Percentiles rank a stretch among this genome's conserved stretches.
Evolutionary conservation across 2,113 vertebrate species (phyloP).

Genomic region (Aphelocoma coerulescens): DNA sequence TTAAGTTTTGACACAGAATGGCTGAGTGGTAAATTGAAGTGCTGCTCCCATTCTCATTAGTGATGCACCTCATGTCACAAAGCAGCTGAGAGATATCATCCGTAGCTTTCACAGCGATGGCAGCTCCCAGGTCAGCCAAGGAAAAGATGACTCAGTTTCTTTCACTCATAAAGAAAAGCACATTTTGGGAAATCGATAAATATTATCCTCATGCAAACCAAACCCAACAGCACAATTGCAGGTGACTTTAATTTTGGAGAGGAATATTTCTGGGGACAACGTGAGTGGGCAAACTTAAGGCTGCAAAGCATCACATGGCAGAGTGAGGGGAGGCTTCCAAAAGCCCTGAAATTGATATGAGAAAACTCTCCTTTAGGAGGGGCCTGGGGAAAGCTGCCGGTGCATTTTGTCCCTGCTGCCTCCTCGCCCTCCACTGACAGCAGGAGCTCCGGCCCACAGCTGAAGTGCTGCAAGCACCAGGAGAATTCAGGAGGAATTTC

Average conservation of each 20-base stretch:
- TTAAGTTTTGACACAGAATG: background rate
- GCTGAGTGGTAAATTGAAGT: background rate
- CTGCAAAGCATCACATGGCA: background rate
- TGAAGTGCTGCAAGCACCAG: background rate
- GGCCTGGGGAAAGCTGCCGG: background rate
- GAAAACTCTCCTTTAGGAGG: background rate
- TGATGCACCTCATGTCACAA: background rate
- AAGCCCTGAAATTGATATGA: background rate
- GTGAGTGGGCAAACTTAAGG: background rate
- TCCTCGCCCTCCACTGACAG: background rate
- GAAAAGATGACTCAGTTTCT: background rate
- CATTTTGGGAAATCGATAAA: background rate
- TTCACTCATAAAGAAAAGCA: background rate
- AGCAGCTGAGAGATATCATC: background rate
- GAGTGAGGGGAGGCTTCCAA: background rate
- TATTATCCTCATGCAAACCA: background rate
- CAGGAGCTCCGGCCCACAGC: background rate
- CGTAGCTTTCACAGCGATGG: background rate
- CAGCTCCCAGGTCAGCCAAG: background rate
- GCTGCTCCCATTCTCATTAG: background rate
- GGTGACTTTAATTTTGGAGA: background rate
- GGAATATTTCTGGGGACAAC: background rate
- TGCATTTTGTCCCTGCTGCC: background rate
- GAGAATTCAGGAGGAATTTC: background rate
- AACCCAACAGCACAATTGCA: background rate